These are phyloP conservation scores for Dendrophyllia cribrosa DNA, from an alignment of 64 coral and sea anemone species.

Conservation along the genomic window DNA sequence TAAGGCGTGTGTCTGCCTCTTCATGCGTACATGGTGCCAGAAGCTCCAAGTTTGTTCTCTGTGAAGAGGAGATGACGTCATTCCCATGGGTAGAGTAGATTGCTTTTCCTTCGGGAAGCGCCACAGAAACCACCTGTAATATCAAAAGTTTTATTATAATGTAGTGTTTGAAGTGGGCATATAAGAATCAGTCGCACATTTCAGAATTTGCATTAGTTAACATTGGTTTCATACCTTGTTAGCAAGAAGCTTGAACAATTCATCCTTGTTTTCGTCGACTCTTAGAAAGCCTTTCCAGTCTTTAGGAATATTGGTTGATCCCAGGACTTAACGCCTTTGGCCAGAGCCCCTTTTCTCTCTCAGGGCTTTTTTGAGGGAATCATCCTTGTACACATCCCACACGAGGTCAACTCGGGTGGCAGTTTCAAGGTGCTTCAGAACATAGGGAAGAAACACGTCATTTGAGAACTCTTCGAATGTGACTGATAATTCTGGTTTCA, in stretches of 20 bases:
- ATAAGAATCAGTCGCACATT: too few relatives aligned
- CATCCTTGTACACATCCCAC: constrained; percentile 45
- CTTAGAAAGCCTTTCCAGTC: constrained; percentile 57
- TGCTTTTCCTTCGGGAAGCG: too few relatives aligned
- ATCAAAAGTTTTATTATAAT: too few relatives aligned
- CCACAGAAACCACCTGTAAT: too few relatives aligned
- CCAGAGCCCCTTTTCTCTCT: constrained; percentile 49
- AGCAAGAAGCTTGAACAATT: constrained; percentile 61
- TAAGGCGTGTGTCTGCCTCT: too few relatives aligned
- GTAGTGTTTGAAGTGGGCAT: too few relatives aligned
- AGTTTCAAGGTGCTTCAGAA: not conserved
- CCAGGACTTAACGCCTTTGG: constrained; percentile 10
- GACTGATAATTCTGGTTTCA: not conserved
- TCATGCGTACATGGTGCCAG: too few relatives aligned
- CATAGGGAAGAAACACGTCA: constrained; percentile 8
- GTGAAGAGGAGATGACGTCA: too few relatives aligned
- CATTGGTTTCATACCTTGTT: not conserved
- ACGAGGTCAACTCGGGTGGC: constrained; percentile 40
- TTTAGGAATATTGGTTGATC: constrained; percentile 16
- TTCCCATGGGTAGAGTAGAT: too few relatives aligned
- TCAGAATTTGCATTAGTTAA: too few relatives aligned
- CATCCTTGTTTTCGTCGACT: constrained; percentile 67
- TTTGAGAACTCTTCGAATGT: constrained; percentile 47
- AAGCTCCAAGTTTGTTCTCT: too few relatives aligned
- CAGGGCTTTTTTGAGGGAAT: not conserved